Evolutionary conservation across 2,888 invertebrate genomes (phyloP).

Genomic region (Ashinkailepas kermadecensis): DNA sequence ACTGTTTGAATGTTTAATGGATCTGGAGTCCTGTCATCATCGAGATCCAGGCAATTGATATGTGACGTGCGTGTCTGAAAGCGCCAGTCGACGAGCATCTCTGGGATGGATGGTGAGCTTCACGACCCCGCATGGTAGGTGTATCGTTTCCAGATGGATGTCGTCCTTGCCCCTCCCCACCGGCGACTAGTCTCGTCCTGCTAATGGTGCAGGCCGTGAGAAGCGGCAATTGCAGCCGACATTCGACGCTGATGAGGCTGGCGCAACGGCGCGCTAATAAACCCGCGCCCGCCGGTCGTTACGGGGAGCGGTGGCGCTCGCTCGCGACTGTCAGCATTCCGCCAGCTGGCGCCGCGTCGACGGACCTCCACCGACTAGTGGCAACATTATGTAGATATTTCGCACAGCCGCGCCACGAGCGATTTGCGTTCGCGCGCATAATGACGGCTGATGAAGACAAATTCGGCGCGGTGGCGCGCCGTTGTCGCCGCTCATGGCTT

Average conservation of each 20-base stretch:
- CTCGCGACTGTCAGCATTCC: neutral
- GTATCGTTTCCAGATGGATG: no score
- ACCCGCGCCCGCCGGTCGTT: neutral
- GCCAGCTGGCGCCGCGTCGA: neutral
- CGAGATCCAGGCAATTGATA: no score
- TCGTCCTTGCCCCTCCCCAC: no score
- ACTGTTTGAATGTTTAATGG: no score
- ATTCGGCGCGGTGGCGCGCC: neutral
- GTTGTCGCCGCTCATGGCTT: neutral
- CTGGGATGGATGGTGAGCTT: no score
- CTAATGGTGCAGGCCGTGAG: slow-evolving; percentile 7
- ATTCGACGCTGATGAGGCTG: slow-evolving; percentile 10
- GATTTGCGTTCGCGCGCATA: slow-evolving; percentile 9
- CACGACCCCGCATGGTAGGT: no score
- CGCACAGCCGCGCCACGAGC: neutral
- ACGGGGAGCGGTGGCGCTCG: neutral
- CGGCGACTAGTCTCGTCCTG: neutral
- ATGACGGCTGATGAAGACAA: slow-evolving; percentile 1
- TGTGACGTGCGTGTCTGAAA: no score
- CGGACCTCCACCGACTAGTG: neutral
- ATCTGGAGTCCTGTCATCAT: no score
- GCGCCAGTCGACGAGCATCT: no score
- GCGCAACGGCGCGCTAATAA: neutral
- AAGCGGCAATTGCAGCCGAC: slow-evolving; percentile 4
- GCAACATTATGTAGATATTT: neutral